These are phyloP conservation scores for Brachyalestes nurse DNA, from an alignment of 2,797 vertebrate genomes.

Conservation along the genomic window DNA sequence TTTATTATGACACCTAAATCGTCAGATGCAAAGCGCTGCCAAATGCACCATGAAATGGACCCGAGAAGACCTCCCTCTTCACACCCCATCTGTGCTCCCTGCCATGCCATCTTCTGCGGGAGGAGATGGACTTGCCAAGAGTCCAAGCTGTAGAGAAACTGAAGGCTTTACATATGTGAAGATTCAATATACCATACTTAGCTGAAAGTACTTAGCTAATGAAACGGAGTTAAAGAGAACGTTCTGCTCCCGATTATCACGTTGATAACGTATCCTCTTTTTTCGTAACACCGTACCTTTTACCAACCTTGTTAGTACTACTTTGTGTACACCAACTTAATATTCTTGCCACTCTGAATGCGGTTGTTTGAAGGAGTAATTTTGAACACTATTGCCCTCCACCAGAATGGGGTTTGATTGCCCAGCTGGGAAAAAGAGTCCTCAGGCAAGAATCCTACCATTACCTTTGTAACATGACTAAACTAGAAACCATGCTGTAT, in stretches of 20 bases:
- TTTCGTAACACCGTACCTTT: not conserved
- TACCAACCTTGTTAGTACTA: not conserved
- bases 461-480: no score
- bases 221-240: constrained; percentile 29
- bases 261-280: not conserved
- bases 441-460: no score
- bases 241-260: not conserved
- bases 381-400: no score
- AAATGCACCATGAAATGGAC: constrained; percentile 60
- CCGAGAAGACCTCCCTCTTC: constrained; percentile 59
- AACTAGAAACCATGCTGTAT: no score
- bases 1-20: constrained; percentile 63
- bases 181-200: constrained; percentile 40
- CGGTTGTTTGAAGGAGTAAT: not conserved
- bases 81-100: constrained; percentile 59
- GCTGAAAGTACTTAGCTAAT: constrained; percentile 2
- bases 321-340: not conserved
- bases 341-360: not conserved
- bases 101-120: constrained; percentile 50
- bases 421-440: no score
- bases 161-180: constrained; percentile 58
- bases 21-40: constrained; percentile 56
- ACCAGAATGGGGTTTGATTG: no score
- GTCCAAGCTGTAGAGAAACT: constrained; percentile 50
- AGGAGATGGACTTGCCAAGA: constrained; percentile 54